Base-by-base conservation (phyloP, 92 coral and sea anemone species). In the Zoanthus sociatus region DNA sequence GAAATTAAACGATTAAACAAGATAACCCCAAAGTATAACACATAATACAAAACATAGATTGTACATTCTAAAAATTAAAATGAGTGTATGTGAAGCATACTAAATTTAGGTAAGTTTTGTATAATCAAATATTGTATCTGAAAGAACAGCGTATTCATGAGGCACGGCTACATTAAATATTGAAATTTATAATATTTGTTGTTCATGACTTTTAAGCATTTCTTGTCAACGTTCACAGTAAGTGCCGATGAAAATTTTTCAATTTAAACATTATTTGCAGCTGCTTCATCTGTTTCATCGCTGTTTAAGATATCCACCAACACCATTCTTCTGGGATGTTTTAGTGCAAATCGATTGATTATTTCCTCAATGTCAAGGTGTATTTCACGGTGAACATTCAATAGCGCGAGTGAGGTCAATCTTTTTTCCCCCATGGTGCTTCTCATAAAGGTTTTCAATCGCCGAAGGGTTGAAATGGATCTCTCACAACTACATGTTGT, bases 321-420 rank as follows among this genome's bases (percentile, higher is more conserved):
- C 42, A 32, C 16, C 82, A 77, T 77, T 77, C 82, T 6, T 45
- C 82, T 77, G 42, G 82, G 82, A 77, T 77, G 82, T 45, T 77
- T 77, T 51, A 37, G 21, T 77, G 82, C 82, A 77, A 77, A 77
- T 21, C 82, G 82, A 48, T 77, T 18, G 20, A 77, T 77, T 37
- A 77, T 58, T 11, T 77, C 42, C 20, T 77, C 82, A 30, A 77
- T 77, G 82, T 77, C 82, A 15, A 77, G 63, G 20, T 26, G 20
- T 12, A 77, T 58, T 45, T 77, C 82, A 20, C 82, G 82, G 46
- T 77, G 82, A 77, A 77, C 82, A 48, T 77, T 77, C n/a, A 77
- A 26, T 26, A 45, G 82, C 17, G 82, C 63, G 17, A 77, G 82
- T 37, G 82, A 77, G n/a, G 7, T 51, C 42, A 77, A 77, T 45